Percentiles rank a stretch among this genome's conserved stretches.
phyloP scores from a whole-genome alignment of 2,797 vertebrate genomes.

The Pachyuromys duprasi region DNA sequence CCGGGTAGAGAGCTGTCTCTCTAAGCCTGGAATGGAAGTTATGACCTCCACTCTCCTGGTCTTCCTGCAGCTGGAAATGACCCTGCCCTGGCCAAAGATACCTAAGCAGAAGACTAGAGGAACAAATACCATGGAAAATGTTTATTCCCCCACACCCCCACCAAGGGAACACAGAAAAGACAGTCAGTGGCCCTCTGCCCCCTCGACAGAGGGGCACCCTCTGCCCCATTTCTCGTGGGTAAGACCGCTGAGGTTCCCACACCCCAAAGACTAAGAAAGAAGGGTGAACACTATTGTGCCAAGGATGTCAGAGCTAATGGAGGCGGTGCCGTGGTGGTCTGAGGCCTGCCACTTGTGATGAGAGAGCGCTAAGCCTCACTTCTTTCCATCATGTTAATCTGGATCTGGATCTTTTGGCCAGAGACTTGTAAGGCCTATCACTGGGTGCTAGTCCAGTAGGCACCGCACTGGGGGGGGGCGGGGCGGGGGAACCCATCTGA shows the following conservation, averaged over 20 bases:
- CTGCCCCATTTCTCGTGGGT: background rate
- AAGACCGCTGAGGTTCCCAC: background rate
- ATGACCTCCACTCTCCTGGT: background rate
- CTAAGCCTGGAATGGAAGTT: background rate
- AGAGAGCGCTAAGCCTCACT: background rate
- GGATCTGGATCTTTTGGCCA: background rate
- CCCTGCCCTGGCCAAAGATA: background rate
- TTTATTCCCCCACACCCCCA: too few species aligned
- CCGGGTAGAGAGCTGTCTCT: background rate
- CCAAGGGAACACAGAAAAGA: background rate
- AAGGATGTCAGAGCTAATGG: background rate
- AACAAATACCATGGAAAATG: background rate
- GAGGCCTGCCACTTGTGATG: background rate
- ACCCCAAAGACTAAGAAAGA: slow-evolving; percentile 23
- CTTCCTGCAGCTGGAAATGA: background rate
- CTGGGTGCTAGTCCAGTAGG: background rate
- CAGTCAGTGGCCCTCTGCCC: too few species aligned
- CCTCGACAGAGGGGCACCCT: too few species aligned
- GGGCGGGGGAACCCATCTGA: background rate
- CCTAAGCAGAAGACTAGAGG: background rate
- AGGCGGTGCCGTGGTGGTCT: background rate
- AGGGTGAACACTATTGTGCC: background rate
- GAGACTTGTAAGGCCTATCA: background rate
- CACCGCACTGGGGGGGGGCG: background rate
- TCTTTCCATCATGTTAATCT: slow-evolving; percentile 37